These are phyloP conservation scores for Himalopsyche japonica DNA, from an alignment of 2,888 invertebrate species.

Conservation along the genomic window DNA sequence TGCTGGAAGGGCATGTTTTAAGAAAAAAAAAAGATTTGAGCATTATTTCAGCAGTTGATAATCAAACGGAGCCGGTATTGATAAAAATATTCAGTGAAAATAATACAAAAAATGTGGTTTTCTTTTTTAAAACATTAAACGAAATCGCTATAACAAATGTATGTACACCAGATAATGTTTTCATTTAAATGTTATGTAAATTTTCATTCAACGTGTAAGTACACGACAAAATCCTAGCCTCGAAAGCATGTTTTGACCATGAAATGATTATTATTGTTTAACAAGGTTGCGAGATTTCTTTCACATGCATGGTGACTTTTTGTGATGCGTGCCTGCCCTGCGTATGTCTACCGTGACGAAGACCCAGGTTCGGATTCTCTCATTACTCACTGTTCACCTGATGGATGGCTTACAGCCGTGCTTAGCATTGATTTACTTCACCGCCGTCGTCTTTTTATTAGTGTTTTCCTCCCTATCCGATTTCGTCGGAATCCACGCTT, in stretches of 20 bases:
- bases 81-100: no score
- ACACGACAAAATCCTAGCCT: no score
- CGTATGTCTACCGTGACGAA: conserved; percentile 13
- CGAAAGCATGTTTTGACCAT: not conserved
- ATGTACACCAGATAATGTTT: no score
- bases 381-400: conserved; percentile 38
- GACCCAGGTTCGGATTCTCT: conserved; percentile 33
- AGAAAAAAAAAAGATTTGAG: no score
- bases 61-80: no score
- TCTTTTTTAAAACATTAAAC: no score
- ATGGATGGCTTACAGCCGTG: conserved; percentile 34
- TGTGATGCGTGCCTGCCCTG: conserved; percentile 20
- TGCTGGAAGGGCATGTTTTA: no score
- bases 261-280: not conserved
- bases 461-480: not conserved
- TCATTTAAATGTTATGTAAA: no score
- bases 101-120: no score
- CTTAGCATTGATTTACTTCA: conserved; percentile 35
- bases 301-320: not conserved
- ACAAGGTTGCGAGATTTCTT: not conserved
- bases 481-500: not conserved
- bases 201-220: no score
- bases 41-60: no score
- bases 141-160: no score
- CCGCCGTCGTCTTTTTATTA: conserved; percentile 7